Conservation (phyloP, 2,113 vertebrate genomes). For the Perca schrenkii region DNA sequence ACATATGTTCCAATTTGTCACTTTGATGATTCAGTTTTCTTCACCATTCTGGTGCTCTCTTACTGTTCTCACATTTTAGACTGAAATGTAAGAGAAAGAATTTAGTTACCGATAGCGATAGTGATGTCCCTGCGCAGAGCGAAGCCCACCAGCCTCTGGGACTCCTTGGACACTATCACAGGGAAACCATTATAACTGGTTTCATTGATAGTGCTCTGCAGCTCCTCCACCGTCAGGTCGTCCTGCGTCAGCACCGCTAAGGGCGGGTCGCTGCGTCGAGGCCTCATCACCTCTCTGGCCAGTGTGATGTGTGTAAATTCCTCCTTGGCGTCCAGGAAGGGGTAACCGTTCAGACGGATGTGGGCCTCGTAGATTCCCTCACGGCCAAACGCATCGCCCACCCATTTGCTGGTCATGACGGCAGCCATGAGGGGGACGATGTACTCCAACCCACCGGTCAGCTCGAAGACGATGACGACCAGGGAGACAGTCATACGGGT, state of each 20-base stretch:
- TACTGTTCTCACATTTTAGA: background rate
- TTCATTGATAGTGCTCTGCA: conserved; percentile 94
- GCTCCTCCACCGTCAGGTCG: conserved; percentile 96
- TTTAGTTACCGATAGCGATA: conserved; percentile 93
- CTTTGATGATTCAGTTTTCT: background rate
- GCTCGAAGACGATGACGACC: conserved; percentile 98
- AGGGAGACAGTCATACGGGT: conserved; percentile 99
- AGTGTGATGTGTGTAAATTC: conserved; percentile 98
- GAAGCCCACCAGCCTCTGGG: conserved; percentile 96
- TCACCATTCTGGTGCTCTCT: background rate
- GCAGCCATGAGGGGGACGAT: conserved; percentile 99
- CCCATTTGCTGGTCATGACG: conserved; percentile 99
- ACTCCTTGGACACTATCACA: conserved; percentile 98
- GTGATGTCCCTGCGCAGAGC: conserved; percentile 98
- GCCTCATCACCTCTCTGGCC: conserved; percentile 97
- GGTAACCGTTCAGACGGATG: conserved; percentile 98
- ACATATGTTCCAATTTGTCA: background rate
- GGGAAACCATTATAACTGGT: conserved; percentile 98
- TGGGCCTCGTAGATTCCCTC: conserved; percentile 99
- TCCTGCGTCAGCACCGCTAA: conserved; percentile 96
- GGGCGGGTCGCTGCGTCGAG: conserved; percentile 91
- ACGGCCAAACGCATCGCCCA: conserved; percentile 97
- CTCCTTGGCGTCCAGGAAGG: conserved; percentile 98
- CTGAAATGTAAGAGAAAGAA: no score
- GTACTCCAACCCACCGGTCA: conserved; percentile 97